Base-by-base conservation (phyloP, 1,140 invertebrate genomes). In the Euwallacea fornicatus region DNA sequence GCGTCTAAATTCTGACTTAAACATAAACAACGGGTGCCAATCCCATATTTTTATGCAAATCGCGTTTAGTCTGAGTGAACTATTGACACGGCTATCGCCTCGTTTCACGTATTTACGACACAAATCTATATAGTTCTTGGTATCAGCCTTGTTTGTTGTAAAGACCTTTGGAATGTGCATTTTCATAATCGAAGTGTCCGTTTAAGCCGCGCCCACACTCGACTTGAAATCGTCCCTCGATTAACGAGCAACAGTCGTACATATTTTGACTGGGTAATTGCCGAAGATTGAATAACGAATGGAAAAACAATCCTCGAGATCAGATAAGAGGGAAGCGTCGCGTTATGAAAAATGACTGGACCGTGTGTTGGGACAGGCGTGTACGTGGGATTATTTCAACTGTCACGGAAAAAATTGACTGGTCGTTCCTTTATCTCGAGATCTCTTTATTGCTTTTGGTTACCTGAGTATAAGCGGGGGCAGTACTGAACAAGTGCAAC, bases 341-440 rank as follows among this genome's bases (percentile, higher is more conserved):
- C 42, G 46, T 66, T 66, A 66, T 66, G 64, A 66, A 66, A 66
- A 55, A 66, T 55, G 64, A 66, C 64, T 42, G 43, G 13, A 54
- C 13, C 42, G 62, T 13, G 54, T 56, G 54, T 56, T 56, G 54
- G 54, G 54, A 56, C 54, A 21, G 54, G 8, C 50, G 46, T 21
- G 46, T 66, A 66, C 64, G 64, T 66, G 64, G 64, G 64, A 66
- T 56, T 66, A 56, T 66, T 66, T 56, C n/a, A 41, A 66, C 50
- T 66, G 64, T 66, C 64, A 66, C 64, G 16, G 21, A 42, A 66
- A 66, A 54, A 66, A 66, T 2, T 54, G 62, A 50, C 62, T 50
- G 50, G 46, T 41, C 46, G 42, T 66, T 66, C 16, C 64, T 66
- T 66, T 66, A 66, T 66, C 64, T 55, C 41, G 44, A 41, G 41